Conservation (phyloP, 2,113 vertebrate genomes). For the Amphiprion ocellaris region DNA sequence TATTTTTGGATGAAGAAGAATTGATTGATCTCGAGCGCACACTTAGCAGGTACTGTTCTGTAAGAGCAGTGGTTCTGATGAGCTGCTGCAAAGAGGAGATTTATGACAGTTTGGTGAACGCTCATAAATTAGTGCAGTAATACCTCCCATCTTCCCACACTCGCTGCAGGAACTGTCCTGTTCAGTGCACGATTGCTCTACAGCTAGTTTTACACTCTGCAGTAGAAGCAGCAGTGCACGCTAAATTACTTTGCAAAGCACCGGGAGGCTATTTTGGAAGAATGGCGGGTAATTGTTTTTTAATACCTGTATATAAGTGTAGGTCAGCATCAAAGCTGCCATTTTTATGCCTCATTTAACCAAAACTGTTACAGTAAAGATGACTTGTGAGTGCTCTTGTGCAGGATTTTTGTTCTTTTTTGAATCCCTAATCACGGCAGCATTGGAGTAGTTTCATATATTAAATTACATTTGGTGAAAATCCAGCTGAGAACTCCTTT, state of each 20-base stretch:
- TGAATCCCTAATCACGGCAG: neutral
- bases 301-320: slow-evolving; percentile 71
- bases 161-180: slow-evolving; percentile 19
- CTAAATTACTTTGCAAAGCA: slow-evolving; percentile 27
- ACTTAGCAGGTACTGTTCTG: slow-evolving; percentile 35
- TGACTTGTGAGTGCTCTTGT: neutral
- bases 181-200: slow-evolving; percentile 28
- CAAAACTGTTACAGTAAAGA: slow-evolving; percentile 39
- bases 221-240: neutral
- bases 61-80: slow-evolving; percentile 45
- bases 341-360: slow-evolving; percentile 57
- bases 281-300: slow-evolving; percentile 68
- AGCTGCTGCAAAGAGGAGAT: slow-evolving; percentile 60
- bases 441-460: too few species aligned
- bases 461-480: neutral
- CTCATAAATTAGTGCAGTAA: slow-evolving; percentile 69
- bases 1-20: slow-evolving; percentile 24
- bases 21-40: slow-evolving; percentile 38
- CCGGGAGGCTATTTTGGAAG: slow-evolving; percentile 53
- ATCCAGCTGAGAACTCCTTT: neutral
- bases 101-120: slow-evolving; percentile 63
- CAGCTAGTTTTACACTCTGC: slow-evolving; percentile 37
- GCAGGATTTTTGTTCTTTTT: neutral
- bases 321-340: slow-evolving; percentile 52
- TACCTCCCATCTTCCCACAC: slow-evolving; percentile 56